Percentiles rank a stretch among this genome's conserved stretches.
Conservation (phyloP, 2,888 invertebrate genomes). For the Napeogenes sylphis region DNA sequence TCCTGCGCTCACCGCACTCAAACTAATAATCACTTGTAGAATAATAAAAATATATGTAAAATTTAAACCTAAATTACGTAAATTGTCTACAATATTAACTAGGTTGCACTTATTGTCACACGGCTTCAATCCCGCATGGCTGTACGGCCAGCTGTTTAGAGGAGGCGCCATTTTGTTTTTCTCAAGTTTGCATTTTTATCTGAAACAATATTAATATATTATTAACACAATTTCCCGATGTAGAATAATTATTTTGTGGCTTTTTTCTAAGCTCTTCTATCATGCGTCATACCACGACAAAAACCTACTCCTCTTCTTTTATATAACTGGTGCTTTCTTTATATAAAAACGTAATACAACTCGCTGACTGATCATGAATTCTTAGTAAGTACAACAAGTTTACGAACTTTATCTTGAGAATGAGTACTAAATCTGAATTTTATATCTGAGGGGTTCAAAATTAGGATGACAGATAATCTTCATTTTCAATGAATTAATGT, state of each 20-base stretch:
- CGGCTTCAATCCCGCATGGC: slow-evolving; percentile 39
- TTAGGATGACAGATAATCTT: too few relatives aligned
- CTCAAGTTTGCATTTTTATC: slow-evolving; percentile 32
- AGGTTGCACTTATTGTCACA: slow-evolving; percentile 47
- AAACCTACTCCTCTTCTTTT: too few relatives aligned
- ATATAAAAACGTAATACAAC: too few relatives aligned
- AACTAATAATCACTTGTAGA: slow-evolving; percentile 54
- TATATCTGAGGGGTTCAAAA: too few relatives aligned
- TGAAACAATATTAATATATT: slow-evolving; percentile 45
- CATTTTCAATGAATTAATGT: too few relatives aligned
- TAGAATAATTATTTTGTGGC: not conserved
- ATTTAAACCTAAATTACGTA: slow-evolving; percentile 53
- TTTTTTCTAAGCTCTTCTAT: too few relatives aligned
- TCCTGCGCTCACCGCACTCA: slow-evolving; percentile 54
- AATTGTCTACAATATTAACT: slow-evolving; percentile 44
- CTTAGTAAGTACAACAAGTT: too few relatives aligned
- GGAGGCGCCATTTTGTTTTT: slow-evolving; percentile 59
- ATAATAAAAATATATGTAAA: slow-evolving; percentile 54
- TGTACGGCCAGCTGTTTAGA: slow-evolving; percentile 56
- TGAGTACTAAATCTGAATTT: too few relatives aligned
- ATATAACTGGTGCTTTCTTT: too few relatives aligned
- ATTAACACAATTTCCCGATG: not conserved
- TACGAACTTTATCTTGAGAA: too few relatives aligned
- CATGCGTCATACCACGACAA: too few relatives aligned
- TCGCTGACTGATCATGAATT: too few relatives aligned